Evolutionary conservation across 1,140 invertebrate species (phyloP).

Genomic region (Daktulosphaira vitifoliae): DNA sequence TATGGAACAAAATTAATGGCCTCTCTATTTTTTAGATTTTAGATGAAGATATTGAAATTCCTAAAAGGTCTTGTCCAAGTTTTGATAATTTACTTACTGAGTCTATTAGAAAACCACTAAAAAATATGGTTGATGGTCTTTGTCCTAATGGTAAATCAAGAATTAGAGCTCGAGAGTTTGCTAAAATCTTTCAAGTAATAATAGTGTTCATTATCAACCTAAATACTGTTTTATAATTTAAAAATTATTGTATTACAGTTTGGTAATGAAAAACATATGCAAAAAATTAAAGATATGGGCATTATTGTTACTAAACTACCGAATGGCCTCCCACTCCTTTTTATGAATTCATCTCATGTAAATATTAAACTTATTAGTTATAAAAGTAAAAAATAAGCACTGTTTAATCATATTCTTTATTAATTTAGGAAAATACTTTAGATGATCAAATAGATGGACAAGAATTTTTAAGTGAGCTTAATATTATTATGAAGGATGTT

Average conservation of each 20-base stretch:
- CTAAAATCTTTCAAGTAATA: conserved; percentile 14
- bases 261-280: conserved; percentile 81
- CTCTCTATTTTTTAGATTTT: conserved; percentile 12
- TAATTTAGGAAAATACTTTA: conserved; percentile 11
- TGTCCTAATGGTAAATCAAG: conserved; percentile 53
- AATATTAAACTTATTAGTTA: conserved; percentile 41
- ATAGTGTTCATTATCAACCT: too few species aligned
- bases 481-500: conserved; percentile 20
- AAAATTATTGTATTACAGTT: conserved; percentile 46
- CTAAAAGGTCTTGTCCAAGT: conserved; percentile 74
- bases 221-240: neutral
- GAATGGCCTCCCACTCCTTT: conserved; percentile 82
- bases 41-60: conserved; percentile 40
- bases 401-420: neutral
- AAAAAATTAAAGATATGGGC: conserved; percentile 83
- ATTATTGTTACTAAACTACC: conserved; percentile 79
- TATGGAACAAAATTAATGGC: too few species aligned
- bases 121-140: conserved; percentile 74
- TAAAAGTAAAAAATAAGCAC: too few species aligned
- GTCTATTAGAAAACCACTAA: conserved; percentile 63
- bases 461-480: conserved; percentile 28
- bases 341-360: conserved; percentile 76
- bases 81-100: conserved; percentile 72
- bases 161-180: conserved; percentile 24
- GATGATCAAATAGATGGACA: conserved; percentile 26